A percentile compares a stretch with the other conserved stretches of the same genome.
These are phyloP conservation scores for Sus cebifrons DNA, from an alignment of 2,797 vertebrate genomes.

Conservation along the genomic window DNA sequence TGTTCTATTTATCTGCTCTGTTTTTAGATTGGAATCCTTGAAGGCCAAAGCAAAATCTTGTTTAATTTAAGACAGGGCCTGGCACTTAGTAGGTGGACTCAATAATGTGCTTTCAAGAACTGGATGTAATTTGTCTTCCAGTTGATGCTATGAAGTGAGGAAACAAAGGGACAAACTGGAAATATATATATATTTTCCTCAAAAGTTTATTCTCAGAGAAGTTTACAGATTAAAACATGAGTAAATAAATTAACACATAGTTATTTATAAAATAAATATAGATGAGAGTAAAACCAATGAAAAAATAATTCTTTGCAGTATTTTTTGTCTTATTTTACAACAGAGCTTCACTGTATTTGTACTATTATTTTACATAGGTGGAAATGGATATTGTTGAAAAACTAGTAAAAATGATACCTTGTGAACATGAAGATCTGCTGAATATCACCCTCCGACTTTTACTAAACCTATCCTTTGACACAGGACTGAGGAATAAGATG, in stretches of 20 bases:
- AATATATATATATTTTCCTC: slow-evolving; percentile 16
- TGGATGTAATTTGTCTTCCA: slow-evolving; percentile 6
- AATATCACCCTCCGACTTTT: slow-evolving; percentile 95
- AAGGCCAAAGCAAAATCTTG: not conserved
- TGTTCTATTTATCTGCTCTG: not conserved
- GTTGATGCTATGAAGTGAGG: not conserved
- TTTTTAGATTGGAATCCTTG: slow-evolving; percentile 11
- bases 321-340: slow-evolving; percentile 49
- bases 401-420: slow-evolving; percentile 95
- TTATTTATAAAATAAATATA: slow-evolving; percentile 5
- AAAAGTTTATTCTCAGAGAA: slow-evolving; percentile 52
- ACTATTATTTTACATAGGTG: slow-evolving; percentile 89
- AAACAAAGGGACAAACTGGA: not conserved
- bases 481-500: slow-evolving; percentile 95
- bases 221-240: slow-evolving; percentile 55
- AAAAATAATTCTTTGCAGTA: slow-evolving; percentile 17
- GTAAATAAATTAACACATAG: not conserved
- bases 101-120: not conserved
- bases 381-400: slow-evolving; percentile 95
- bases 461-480: slow-evolving; percentile 97
- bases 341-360: slow-evolving; percentile 35
- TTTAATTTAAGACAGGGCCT: slow-evolving; percentile 11
- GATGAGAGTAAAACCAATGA: slow-evolving; percentile 16
- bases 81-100: not conserved
- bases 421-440: slow-evolving; percentile 94